A percentile compares a stretch with the other conserved stretches of the same genome.
These are phyloP conservation scores for Tragulus kanchil DNA, from an alignment of 2,113 vertebrate genomes.

Conservation along the genomic window DNA sequence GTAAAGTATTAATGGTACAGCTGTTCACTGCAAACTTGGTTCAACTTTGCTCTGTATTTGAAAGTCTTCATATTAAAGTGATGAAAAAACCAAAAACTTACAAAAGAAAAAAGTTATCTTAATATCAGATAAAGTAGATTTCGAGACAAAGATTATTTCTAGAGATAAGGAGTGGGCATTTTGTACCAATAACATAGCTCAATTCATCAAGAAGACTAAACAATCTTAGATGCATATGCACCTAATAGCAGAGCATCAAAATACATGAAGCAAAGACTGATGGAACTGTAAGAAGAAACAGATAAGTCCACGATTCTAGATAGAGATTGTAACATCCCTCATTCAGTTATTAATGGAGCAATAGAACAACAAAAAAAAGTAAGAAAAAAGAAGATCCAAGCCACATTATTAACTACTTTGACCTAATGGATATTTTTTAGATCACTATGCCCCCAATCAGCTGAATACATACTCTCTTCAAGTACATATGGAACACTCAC, in stretches of 20 bases:
- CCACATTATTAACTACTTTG: neutral
- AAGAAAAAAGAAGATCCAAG: neutral
- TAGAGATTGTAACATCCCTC: conserved; percentile 3
- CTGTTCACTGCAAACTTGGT: neutral
- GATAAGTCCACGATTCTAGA: neutral
- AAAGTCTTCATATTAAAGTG: conserved; percentile 30
- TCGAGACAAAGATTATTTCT: neutral
- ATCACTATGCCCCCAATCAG: neutral
- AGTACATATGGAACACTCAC: conserved; percentile 1
- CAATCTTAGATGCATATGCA: neutral
- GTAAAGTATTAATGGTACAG: conserved; percentile 41
- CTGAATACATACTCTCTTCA: conserved; percentile 27
- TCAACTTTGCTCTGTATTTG: conserved; percentile 20
- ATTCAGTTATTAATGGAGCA: conserved; percentile 48
- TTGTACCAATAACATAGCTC: conserved; percentile 15
- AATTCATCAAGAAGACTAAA: conserved; percentile 34
- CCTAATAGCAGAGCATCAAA: conserved; percentile 13
- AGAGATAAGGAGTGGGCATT: neutral
- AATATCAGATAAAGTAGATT: conserved; percentile 30
- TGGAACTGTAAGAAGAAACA: neutral
- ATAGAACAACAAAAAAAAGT: neutral
- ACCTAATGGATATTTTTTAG: conserved; percentile 32
- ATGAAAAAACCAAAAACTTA: neutral
- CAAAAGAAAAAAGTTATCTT: neutral
- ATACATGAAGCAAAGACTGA: neutral